These are phyloP conservation scores for Euura saliciscinereae DNA, from an alignment of 1,140 invertebrate species.

Conservation along the genomic window DNA sequence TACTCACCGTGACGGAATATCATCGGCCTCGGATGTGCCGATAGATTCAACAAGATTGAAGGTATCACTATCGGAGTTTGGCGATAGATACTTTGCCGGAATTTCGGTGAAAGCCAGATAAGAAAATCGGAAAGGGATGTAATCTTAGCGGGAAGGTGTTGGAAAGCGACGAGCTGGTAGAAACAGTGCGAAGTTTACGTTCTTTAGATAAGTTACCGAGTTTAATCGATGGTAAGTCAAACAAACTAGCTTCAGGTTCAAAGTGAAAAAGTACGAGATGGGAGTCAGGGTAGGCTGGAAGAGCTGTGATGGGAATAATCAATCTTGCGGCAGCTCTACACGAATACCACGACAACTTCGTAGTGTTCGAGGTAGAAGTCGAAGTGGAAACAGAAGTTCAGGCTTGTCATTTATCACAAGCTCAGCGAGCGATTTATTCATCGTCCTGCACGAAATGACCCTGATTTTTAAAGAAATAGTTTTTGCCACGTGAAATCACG, in stretches of 20 bases:
- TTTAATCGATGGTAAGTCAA: conserved; percentile 4
- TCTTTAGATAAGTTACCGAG: neutral
- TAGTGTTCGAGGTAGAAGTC: neutral
- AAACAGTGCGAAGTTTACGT: neutral
- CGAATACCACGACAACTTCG: neutral
- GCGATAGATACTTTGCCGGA: too few relatives aligned
- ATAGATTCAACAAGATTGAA: neutral
- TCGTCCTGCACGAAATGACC: neutral
- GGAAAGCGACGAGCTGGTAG: too few relatives aligned
- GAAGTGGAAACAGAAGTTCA: neutral
- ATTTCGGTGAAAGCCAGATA: too few relatives aligned
- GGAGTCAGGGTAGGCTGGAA: neutral
- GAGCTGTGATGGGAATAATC: conserved; percentile 7
- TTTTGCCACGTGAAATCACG: too few relatives aligned
- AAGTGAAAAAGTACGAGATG: neutral
- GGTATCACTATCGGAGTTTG: too few relatives aligned
- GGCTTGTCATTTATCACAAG: neutral
- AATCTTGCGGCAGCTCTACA: neutral
- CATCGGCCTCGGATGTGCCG: neutral
- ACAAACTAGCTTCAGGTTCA: neutral
- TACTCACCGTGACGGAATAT: too few relatives aligned
- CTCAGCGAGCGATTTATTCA: neutral
- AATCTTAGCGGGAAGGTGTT: too few relatives aligned
- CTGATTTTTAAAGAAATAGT: too few relatives aligned
- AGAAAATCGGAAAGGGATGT: too few relatives aligned